Evolutionary conservation across 2,888 invertebrate genomes (phyloP), one percentile per base, ranked within the genome.

Genomic region (Hydriomena furcata): DNA sequence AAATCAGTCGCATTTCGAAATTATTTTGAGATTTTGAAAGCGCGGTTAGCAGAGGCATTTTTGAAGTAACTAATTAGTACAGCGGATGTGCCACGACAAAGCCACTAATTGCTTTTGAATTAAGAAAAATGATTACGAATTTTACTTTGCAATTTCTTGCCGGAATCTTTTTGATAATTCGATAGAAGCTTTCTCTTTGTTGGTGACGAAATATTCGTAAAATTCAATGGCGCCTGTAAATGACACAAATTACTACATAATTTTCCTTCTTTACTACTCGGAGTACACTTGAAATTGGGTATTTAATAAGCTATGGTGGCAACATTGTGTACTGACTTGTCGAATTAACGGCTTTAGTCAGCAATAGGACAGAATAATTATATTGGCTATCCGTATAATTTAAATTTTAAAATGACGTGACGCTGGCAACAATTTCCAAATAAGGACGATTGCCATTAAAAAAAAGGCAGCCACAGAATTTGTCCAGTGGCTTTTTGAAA

Each of bases 31-130:
- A 38, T 58, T 55, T 49, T 23, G 5, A 12, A 17, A 17, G 35
- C 20, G 49, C 35, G 45, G 21, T 51, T 52, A 41, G 77, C 76
- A 82, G 81, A 76, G 80, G 76, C 74, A 79, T 79, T 83, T 72
- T 62, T 59, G 60, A 71, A 67, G 69, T 66, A 64, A 65, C 73
- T 81, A 78, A 81, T 83, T 80, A 80, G 72, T 11, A 64, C 61
- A 58, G 58, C 62, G 67, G 70, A 72, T 73, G 72, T 70, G 66
- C 66, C 60, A 69, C 40, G 46, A 52, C 53, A 53, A 47, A 53
- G 57, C 61, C 62, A 58, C 66, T 67, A 74, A 75, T 75, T 67
- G 66, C 68, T 70, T 68, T 58, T 52, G 60, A 70, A 71, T 71
- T 68, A 66, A 57, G 64, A 64, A 60, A 67, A 71, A 59, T 56